A percentile compares a stretch with the other conserved stretches of the same genome.
Conservation (phyloP, 2,888 invertebrate genomes). For the Piscicola geometra region DNA sequence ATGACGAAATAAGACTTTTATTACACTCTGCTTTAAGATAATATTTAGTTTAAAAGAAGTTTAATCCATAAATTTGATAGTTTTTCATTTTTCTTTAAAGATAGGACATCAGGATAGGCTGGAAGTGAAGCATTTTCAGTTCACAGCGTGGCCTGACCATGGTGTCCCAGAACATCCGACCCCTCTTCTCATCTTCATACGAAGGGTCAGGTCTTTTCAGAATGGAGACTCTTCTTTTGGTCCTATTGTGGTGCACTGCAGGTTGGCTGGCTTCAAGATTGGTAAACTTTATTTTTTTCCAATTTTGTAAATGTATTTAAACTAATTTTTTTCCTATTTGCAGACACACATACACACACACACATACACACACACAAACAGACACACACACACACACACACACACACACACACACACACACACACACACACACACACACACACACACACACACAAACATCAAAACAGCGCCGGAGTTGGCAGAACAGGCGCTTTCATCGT, state of each 20-base stretch:
- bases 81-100: conserved; percentile 42
- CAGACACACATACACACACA: too few relatives aligned
- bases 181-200: conserved; percentile 91
- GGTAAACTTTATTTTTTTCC: too few relatives aligned
- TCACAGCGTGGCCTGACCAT: conserved; percentile 99
- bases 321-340: too few relatives aligned
- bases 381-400: too few relatives aligned
- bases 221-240: conserved; percentile 75
- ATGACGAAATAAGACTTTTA: too few relatives aligned
- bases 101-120: conserved; percentile 62
- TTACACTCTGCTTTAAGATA: too few relatives aligned
- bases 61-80: background rate
- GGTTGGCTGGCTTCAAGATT: conserved; percentile 53
- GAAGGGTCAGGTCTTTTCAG: conserved; percentile 71
- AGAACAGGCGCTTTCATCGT: conserved; percentile 62
- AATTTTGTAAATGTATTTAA: too few relatives aligned
- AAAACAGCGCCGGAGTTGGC: conserved; percentile 64
- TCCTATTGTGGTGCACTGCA: conserved; percentile 88
- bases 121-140: conserved; percentile 93
- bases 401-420: too few relatives aligned
- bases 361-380: too few relatives aligned
- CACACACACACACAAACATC: too few relatives aligned
- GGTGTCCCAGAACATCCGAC: conserved; percentile 97
- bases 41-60: too few relatives aligned
- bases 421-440: background rate